Percentiles rank a stretch among this genome's conserved stretches.
Conservation (phyloP, 2,113 vertebrate genomes). For the Hemibagrus wyckioides region DNA sequence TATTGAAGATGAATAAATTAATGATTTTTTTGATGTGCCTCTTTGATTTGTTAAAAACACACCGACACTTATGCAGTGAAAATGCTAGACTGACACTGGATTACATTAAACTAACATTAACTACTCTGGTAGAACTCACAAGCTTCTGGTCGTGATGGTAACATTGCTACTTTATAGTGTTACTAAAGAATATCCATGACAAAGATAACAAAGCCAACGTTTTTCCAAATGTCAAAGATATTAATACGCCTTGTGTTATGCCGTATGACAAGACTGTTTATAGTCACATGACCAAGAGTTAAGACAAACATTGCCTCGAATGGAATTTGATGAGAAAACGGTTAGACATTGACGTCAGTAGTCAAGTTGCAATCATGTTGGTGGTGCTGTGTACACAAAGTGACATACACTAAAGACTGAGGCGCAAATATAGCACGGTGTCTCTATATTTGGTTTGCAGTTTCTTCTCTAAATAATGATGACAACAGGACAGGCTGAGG, state of each 20-base stretch:
- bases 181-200: neutral
- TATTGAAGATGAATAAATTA: neutral
- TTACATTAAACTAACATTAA: neutral
- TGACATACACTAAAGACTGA: constrained; percentile 9
- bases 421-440: constrained; percentile 29
- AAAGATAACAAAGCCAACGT: neutral
- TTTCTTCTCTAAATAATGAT: constrained; percentile 21
- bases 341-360: neutral
- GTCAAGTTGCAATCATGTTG: neutral
- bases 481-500: neutral
- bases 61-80: neutral
- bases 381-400: neutral
- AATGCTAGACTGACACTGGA: neutral
- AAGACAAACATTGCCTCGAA: neutral
- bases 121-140: neutral
- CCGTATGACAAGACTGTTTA: neutral
- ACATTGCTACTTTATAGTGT: neutral
- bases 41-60: neutral
- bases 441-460: constrained; percentile 50
- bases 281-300: neutral
- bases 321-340: neutral
- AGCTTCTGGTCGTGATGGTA: neutral
- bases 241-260: neutral
- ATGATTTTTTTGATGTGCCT: neutral
- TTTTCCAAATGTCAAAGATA: neutral